These are phyloP conservation scores for Diloba caeruleocephala DNA, from an alignment of 2,888 invertebrate genomes.

Conservation along the genomic window DNA sequence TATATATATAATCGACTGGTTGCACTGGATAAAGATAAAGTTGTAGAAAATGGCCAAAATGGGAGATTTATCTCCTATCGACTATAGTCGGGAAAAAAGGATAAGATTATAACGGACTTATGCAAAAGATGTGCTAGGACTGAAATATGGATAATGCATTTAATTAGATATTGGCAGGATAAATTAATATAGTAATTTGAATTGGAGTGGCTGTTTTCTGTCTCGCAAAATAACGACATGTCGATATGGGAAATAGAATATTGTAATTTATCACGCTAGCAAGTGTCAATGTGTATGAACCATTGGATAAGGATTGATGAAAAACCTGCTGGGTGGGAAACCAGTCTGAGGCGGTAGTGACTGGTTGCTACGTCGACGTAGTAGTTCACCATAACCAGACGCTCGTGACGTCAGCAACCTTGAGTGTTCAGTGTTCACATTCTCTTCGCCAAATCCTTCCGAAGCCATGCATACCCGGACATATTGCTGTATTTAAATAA, in stretches of 20 bases:
- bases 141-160: too few species aligned
- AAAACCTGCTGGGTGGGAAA: constrained; percentile 12
- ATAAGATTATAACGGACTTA: too few species aligned
- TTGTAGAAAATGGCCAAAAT: too few species aligned
- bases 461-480: constrained; percentile 51
- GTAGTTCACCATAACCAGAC: constrained; percentile 38
- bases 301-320: constrained; percentile 47
- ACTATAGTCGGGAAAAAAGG: too few species aligned
- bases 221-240: constrained; percentile 52
- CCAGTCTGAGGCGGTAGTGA: constrained; percentile 3
- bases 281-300: constrained; percentile 80
- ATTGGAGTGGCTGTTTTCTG: constrained; percentile 31
- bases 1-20: too few species aligned
- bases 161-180: too few species aligned
- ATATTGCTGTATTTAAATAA: constrained; percentile 39
- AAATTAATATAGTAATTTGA: too few species aligned
- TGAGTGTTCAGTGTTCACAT: constrained; percentile 70
- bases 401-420: constrained; percentile 74
- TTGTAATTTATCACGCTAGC: constrained; percentile 65
- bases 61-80: too few species aligned
- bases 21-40: too few species aligned
- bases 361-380: constrained; percentile 20
- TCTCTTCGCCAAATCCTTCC: constrained; percentile 71
- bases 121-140: too few species aligned
- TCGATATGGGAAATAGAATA: constrained; percentile 71